Evolutionary conservation across 2,888 invertebrate genomes (phyloP), one percentile per base, ranked within the genome.

Genomic region (Ophion obscuratus): DNA sequence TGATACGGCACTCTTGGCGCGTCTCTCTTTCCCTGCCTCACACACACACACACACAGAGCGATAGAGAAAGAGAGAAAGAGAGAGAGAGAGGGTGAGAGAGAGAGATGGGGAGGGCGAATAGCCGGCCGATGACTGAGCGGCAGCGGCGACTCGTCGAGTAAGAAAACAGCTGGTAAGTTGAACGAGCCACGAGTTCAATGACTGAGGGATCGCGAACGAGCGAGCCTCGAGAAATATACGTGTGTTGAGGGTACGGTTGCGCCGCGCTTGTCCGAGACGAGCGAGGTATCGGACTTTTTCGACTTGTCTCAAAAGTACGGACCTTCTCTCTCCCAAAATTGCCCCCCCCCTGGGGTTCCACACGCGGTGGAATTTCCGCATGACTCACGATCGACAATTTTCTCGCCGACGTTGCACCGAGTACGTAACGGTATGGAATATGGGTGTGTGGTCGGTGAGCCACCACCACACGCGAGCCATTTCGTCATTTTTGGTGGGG

Each of bases 81-180:
- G 20, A 67, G 61, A 67, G 53, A 74, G 80, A 76, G 81, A 36
- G 62, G 70, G 80, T 75, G 66, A 82, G 71, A 66, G 74, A 83
- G 70, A 68, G 81, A 87, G 83, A 70, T 77, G 82, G 40, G 17
- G 27, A 59, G 47, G 14, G 24, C 14, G 40, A 70, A 31, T 44
- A n/a, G 57, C 27, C 73, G 81, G 83, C 59, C 81, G 75, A 75
- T 78, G 71, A 81, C 83, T 74, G 74, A 47, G 64, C 77, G 61
- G 27, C 27, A 2, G 27, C 27, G 27, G 64, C 64, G 81, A 82
- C 68, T 82, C 76, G 87, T 79, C 87, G 88, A 90, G 90, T 91
- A 92, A 92, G 92, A 93, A 82, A 93, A 93, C 92, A 93, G 93
- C 93, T 93, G 93, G 92, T 92, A 89, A 90, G 92, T 91, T 91